phyloP scores from a whole-genome alignment of 2,888 invertebrate species.

The Exocentrus adspersus region DNA sequence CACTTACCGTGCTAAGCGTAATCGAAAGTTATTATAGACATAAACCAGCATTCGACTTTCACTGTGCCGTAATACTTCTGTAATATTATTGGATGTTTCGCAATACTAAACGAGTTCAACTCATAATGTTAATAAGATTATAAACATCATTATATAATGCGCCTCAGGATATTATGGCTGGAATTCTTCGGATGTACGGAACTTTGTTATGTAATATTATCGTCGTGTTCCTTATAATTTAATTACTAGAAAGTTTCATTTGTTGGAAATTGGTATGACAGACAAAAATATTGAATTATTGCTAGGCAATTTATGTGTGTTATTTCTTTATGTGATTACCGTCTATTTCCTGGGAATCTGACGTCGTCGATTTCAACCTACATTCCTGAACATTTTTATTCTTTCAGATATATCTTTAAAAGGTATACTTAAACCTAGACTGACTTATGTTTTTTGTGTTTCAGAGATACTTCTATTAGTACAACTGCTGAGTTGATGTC shows the following conservation, averaged over 20 bases:
- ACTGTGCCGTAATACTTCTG: constrained; percentile 41
- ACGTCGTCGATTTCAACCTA: no score
- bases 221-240: no score
- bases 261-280: no score
- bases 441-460: no score
- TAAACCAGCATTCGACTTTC: constrained; percentile 48
- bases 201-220: neutral
- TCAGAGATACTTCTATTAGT: constrained; percentile 72
- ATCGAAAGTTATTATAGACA: constrained; percentile 53
- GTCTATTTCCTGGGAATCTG: no score
- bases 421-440: no score
- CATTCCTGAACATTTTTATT: constrained; percentile 2
- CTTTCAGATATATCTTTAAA: no score
- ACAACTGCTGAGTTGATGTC: constrained; percentile 72
- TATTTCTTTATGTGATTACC: no score
- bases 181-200: neutral
- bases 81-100: constrained; percentile 39
- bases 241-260: no score
- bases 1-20: neutral
- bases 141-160: constrained; percentile 20
- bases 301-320: no score
- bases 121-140: constrained; percentile 20
- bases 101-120: constrained; percentile 23
- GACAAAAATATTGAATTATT: no score
- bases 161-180: constrained; percentile 15